These are phyloP conservation scores for Acipenser ruthenus DNA, from an alignment of 2,797 vertebrate genomes.

Conservation along the genomic window DNA sequence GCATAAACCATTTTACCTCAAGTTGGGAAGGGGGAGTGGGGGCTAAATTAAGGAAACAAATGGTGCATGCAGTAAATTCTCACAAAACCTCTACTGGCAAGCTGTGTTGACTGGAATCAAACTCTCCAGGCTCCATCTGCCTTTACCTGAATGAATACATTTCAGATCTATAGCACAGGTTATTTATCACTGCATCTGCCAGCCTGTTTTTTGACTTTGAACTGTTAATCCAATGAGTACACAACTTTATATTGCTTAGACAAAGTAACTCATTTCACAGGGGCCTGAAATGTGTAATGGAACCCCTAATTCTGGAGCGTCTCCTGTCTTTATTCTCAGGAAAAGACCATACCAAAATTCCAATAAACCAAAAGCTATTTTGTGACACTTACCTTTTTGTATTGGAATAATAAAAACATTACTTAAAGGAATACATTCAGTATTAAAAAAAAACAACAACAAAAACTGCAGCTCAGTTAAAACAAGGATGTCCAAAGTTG, in stretches of 20 bases:
- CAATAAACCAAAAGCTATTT: neutral
- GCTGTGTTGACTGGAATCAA: conserved; percentile 42
- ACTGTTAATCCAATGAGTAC: conserved; percentile 15
- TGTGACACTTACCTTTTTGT: too few species aligned
- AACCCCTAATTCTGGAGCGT: neutral
- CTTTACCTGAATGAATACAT: conserved; percentile 10
- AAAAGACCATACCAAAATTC: neutral
- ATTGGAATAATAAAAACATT: too few species aligned
- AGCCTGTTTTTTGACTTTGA: conserved; percentile 21
- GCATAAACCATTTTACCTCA: conserved; percentile 46
- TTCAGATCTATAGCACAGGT: conserved; percentile 13
- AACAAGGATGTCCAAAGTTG: too few species aligned
- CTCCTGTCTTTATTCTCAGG: neutral
- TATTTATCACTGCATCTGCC: neutral
- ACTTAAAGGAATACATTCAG: too few species aligned
- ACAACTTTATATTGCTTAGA: neutral
- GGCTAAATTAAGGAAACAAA: conserved; percentile 66
- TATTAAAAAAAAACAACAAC: too few species aligned
- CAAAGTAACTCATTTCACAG: conserved; percentile 12
- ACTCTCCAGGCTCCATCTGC: conserved; percentile 21
- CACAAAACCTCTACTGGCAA: conserved; percentile 50
- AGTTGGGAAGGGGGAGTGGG: conserved; percentile 34
- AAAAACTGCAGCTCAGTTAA: too few species aligned
- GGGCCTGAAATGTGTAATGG: conserved; percentile 14
- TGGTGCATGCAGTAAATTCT: conserved; percentile 50